Percentiles rank a stretch among this genome's conserved stretches.
Conservation (phyloP, 2,113 vertebrate species). For the Leptodactylus fuscus region DNA sequence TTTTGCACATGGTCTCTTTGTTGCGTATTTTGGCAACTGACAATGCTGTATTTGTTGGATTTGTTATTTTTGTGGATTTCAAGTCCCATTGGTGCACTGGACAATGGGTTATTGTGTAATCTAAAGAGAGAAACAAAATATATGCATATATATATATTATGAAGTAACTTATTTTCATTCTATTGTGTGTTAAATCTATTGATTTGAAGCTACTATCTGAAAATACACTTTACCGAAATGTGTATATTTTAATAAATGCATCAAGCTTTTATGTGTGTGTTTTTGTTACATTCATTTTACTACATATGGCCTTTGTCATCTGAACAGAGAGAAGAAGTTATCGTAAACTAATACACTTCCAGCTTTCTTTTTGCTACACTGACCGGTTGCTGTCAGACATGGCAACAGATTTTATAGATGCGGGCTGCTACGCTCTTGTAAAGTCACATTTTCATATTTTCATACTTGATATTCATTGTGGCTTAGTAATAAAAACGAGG, state of each 20-base stretch:
- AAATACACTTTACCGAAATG: slow-evolving; percentile 79
- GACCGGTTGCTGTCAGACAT: too few species aligned
- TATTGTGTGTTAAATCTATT: slow-evolving; percentile 68
- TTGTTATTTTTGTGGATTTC: slow-evolving; percentile 80
- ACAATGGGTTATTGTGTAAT: slow-evolving; percentile 87
- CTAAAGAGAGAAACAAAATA: slow-evolving; percentile 72
- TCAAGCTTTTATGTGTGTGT: slow-evolving; percentile 83
- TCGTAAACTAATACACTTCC: not conserved
- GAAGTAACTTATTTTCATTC: slow-evolving; percentile 80
- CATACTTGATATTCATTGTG: too few species aligned
- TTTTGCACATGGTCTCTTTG: slow-evolving; percentile 77
- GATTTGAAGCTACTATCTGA: slow-evolving; percentile 66
- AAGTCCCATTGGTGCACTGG: slow-evolving; percentile 86
- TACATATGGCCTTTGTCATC: too few species aligned
- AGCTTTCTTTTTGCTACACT: not conserved
- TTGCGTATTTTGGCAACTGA: slow-evolving; percentile 85
- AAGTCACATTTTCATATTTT: too few species aligned
- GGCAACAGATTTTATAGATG: too few species aligned
- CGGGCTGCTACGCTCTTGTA: too few species aligned
- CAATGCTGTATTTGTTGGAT: slow-evolving; percentile 81
- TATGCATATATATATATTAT: slow-evolving; percentile 84
- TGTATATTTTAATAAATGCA: slow-evolving; percentile 88
- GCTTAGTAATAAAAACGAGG: too few species aligned
- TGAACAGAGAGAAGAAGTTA: not conserved
- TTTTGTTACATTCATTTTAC: too few species aligned